Conservation (phyloP, 1,140 invertebrate species). For the Drosophila willistoni region DNA sequence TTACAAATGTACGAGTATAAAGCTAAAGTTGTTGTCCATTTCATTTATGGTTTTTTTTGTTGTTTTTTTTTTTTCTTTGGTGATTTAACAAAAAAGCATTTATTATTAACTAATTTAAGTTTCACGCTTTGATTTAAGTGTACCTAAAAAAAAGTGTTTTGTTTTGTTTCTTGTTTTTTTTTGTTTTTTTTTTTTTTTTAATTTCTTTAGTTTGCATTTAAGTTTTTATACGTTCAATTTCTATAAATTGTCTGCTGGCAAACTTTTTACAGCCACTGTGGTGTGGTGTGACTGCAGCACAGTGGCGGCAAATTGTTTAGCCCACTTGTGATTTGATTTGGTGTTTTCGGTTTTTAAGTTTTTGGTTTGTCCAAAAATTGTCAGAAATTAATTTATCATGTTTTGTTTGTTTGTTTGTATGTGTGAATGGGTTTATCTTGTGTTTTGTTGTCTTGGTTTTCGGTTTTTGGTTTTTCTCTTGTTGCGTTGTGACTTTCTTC, state of each 20-base stretch:
- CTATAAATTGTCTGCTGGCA: conserved; percentile 21
- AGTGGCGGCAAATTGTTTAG: conserved; percentile 38
- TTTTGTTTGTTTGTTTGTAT: conserved; percentile 14
- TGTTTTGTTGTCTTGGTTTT: conserved; percentile 12
- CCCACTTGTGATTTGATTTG: conserved; percentile 25
- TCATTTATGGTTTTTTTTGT: conserved; percentile 46
- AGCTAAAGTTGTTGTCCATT: conserved; percentile 82
- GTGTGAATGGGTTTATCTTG: conserved; percentile 27
- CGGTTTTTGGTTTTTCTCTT: conserved; percentile 31
- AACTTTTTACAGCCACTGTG: conserved; percentile 53
- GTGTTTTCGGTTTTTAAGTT: conserved; percentile 34
- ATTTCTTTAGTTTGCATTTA: conserved; percentile 22
- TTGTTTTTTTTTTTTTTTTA: conserved; percentile 30
- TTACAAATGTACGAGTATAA: conserved; percentile 83
- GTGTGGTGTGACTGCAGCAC: conserved; percentile 35
- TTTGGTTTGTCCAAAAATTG: conserved; percentile 62
- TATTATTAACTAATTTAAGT: conserved; percentile 78
- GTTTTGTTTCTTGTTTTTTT: too few relatives aligned
- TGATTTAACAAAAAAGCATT: conserved; percentile 78
- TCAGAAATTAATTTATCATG: conserved; percentile 58
- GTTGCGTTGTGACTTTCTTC: conserved; percentile 79
- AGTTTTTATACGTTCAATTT: conserved; percentile 15
- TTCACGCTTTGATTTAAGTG: conserved; percentile 78
- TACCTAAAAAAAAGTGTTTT: conserved; percentile 68
- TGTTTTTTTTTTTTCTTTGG: conserved; percentile 27